Conservation (phyloP, 2,113 vertebrate genomes). For the Elgaria multicarinata region DNA sequence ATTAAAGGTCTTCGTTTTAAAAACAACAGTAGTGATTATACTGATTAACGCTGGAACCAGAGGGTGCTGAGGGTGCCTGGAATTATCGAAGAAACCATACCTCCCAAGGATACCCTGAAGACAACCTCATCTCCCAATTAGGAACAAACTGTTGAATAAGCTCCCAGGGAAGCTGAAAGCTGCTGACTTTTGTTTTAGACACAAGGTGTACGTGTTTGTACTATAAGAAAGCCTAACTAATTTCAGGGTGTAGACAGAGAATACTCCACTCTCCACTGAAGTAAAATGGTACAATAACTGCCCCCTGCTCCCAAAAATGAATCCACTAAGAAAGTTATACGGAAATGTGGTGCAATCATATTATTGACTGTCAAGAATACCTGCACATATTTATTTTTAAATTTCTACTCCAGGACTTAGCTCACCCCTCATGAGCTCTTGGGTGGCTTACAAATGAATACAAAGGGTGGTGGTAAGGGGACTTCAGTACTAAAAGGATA, state of each 20-base stretch:
- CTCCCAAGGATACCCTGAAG: constrained; percentile 59
- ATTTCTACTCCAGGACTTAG: neutral
- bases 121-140: constrained; percentile 59
- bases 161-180: constrained; percentile 61
- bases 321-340: neutral
- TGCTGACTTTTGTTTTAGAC: constrained; percentile 67
- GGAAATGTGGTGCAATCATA: neutral
- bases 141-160: constrained; percentile 68
- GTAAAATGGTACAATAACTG: constrained; percentile 40
- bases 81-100: constrained; percentile 49
- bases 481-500: neutral
- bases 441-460: neutral
- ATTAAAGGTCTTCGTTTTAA: constrained; percentile 58
- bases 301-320: neutral
- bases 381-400: neutral
- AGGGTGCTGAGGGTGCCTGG: constrained; percentile 47
- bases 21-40: constrained; percentile 44
- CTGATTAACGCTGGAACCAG: constrained; percentile 51
- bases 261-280: constrained; percentile 68
- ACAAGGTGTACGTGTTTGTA: constrained; percentile 59
- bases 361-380: neutral
- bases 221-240: constrained; percentile 32
- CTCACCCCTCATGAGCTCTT: neutral
- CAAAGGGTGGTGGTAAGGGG: neutral
- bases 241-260: constrained; percentile 63